Evolutionary conservation across 2,888 invertebrate species (phyloP).

Genomic region (Resseliella maxima): DNA sequence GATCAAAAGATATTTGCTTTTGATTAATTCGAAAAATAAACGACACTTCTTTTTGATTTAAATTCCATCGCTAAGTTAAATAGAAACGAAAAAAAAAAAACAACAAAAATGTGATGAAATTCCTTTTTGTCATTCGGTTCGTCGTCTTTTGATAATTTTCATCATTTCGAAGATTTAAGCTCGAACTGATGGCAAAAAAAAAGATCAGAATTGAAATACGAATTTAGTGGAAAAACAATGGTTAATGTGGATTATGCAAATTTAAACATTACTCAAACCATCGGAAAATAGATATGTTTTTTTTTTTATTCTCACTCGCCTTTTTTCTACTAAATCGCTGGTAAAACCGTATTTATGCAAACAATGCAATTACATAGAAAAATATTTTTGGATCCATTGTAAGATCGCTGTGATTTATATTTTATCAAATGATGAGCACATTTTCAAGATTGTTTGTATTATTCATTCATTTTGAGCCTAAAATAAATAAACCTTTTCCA

Average conservation of each 20-base stretch:
- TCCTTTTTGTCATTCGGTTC: not conserved
- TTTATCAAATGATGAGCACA: not conserved
- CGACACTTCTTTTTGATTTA: not conserved
- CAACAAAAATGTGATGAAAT: too few species aligned
- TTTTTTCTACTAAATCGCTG: slow-evolving; percentile 32
- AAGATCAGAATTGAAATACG: not conserved
- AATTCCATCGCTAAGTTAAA: not conserved
- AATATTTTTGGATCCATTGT: not conserved
- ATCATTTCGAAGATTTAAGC: not conserved
- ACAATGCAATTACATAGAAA: slow-evolving; percentile 20
- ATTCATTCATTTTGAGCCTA: not conserved
- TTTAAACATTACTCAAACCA: not conserved
- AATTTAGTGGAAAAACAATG: slow-evolving; percentile 35
- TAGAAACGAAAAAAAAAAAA: not conserved
- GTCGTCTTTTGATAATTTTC: not conserved
- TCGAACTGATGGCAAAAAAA: not conserved
- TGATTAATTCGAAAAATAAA: not conserved
- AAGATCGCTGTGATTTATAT: not conserved
- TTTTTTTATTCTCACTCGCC: too few species aligned
- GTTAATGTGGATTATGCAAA: slow-evolving; percentile 31
- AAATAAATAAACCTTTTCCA: not conserved
- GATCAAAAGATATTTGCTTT: slow-evolving; percentile 23
- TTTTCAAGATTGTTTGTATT: not conserved
- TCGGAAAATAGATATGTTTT: not conserved
- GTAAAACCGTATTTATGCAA: slow-evolving; percentile 27